Evolutionary conservation across 2,797 vertebrate species (phyloP).

Genomic region (Anableps anableps): DNA sequence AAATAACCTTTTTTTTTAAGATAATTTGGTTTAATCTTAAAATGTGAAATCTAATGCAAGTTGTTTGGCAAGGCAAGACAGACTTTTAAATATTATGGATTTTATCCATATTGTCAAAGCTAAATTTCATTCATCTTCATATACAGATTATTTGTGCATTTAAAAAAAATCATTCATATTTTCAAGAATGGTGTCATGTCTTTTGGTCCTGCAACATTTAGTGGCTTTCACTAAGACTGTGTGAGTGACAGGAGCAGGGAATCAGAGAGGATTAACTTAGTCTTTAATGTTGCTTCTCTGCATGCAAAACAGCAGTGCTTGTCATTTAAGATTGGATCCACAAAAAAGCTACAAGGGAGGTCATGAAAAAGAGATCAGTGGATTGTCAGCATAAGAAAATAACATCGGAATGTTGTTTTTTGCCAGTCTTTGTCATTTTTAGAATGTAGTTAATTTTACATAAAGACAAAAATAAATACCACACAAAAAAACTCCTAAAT

Average conservation of each 20-base stretch:
- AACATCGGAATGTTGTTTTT: conserved; percentile 6
- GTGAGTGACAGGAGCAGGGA: conserved; percentile 69
- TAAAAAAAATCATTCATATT: conserved; percentile 14
- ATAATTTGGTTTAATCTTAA: not conserved
- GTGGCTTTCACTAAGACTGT: conserved; percentile 50
- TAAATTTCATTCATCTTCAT: conserved; percentile 7
- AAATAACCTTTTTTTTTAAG: not conserved
- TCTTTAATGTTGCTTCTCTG: conserved; percentile 66
- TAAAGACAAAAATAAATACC: not conserved
- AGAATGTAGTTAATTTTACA: not conserved
- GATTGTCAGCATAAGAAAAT: conserved; percentile 30
- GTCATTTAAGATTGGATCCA: conserved; percentile 61
- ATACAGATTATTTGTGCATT: not conserved
- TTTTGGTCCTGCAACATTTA: conserved; percentile 46
- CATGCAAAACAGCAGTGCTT: conserved; percentile 68
- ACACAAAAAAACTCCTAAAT: not conserved
- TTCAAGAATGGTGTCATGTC: conserved; percentile 24
- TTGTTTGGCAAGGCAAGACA: not conserved
- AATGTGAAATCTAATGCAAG: not conserved
- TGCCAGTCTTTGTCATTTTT: not conserved
- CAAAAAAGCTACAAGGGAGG: conserved; percentile 50
- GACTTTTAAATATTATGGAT: not conserved
- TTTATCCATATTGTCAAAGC: not conserved
- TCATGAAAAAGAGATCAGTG: conserved; percentile 47
- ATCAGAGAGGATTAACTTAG: conserved; percentile 71